These are phyloP conservation scores for Hoplodrina blanda DNA, from an alignment of 2,888 invertebrate genomes.

Conservation along the genomic window DNA sequence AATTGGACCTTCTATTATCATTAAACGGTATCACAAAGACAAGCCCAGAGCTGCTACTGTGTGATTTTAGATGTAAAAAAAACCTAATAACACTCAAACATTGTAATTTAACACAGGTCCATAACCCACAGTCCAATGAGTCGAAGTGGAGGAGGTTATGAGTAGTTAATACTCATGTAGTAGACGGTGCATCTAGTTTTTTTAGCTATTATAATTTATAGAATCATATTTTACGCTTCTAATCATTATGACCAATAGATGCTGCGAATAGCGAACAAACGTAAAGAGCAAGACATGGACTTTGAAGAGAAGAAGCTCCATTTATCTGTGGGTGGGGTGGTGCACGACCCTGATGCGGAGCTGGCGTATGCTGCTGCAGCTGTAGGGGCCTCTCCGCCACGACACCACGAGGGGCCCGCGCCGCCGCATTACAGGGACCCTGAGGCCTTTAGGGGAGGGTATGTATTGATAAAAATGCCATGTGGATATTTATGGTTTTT, in stretches of 20 bases:
- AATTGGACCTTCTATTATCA: too few relatives aligned
- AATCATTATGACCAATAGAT: constrained; percentile 71
- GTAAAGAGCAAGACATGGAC: constrained; percentile 98
- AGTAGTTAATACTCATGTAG: too few relatives aligned
- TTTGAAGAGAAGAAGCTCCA: constrained; percentile 99
- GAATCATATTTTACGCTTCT: too few relatives aligned
- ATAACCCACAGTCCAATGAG: too few relatives aligned
- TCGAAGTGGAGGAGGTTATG: too few relatives aligned
- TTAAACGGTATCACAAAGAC: background rate
- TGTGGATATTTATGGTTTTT: background rate
- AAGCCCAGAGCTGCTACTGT: background rate
- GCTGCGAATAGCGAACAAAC: constrained; percentile 96
- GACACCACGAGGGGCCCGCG: constrained; percentile 67
- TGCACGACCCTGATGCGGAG: constrained; percentile 88
- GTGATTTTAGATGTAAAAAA: background rate
- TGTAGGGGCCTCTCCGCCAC: constrained; percentile 87
- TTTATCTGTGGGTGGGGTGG: constrained; percentile 92
- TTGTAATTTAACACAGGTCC: too few relatives aligned
- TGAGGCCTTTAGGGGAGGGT: constrained; percentile 75
- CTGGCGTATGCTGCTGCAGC: constrained; percentile 93
- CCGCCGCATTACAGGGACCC: constrained; percentile 77
- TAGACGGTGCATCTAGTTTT: too few relatives aligned
- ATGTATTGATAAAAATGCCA: background rate
- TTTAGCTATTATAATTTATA: too few relatives aligned
- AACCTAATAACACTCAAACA: too few relatives aligned